Percentiles rank a stretch among this genome's conserved stretches.
phyloP scores from a whole-genome alignment of 2,888 invertebrate species.

The Pemphredon lugubris region DNA sequence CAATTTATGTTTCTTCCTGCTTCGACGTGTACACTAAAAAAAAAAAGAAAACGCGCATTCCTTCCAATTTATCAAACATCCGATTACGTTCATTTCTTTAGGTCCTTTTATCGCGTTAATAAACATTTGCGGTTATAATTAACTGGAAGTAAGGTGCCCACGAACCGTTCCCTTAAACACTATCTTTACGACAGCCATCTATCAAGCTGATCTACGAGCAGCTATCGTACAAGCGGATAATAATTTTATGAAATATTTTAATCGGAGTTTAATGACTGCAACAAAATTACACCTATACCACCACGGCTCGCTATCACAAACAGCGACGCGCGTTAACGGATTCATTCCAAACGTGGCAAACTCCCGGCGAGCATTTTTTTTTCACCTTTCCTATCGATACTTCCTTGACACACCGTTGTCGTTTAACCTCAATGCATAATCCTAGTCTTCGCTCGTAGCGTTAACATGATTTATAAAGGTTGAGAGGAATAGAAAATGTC shows the following conservation, averaged over 20 bases:
- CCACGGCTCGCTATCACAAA: no score
- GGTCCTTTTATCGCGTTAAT: not conserved
- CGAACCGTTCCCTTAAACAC: not conserved
- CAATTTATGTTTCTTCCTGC: no score
- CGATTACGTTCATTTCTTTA: no score
- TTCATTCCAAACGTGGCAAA: not conserved
- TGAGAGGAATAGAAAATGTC: conserved; percentile 48
- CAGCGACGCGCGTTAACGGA: no score
- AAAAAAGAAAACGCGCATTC: no score
- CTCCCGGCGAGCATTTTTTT: no score
- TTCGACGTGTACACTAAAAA: no score
- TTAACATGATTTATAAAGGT: conserved; percentile 54
- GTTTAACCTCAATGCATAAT: conserved; percentile 52
- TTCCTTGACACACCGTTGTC: conserved; percentile 40
- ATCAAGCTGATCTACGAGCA: not conserved
- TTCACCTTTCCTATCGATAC: no score
- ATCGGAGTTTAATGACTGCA: not conserved
- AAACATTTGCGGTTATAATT: no score
- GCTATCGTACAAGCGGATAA: not conserved
- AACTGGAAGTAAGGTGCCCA: not conserved
- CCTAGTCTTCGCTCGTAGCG: conserved; percentile 20
- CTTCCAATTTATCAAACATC: no score
- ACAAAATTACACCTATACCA: no score
- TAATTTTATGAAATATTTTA: not conserved
- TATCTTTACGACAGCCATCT: not conserved